Base-by-base conservation (phyloP, 1,140 invertebrate genomes). In the Goniozus legneri region DNA sequence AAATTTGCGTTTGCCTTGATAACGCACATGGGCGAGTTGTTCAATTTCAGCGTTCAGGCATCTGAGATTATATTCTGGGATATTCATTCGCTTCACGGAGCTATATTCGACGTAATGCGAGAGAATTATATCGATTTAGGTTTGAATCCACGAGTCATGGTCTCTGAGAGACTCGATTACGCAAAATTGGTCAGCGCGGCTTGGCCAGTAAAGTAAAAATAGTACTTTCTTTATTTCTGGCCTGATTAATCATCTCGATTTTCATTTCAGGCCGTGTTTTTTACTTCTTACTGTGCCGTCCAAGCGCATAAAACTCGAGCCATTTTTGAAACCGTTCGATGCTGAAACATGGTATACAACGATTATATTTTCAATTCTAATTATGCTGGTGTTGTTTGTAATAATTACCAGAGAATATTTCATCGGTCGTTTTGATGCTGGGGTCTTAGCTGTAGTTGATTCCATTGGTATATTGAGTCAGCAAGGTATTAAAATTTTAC, bases 1-100 rank as follows among this genome's bases (percentile, higher is more conserved):
- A 67, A 67, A 44, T 69, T 64, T 10, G 40, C 49, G 6, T 64
- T 57, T 24, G 43, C 61, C 1, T 50, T 69, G 36, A 48, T 65
- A 30, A 24, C 40, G 30, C 52, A 60, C 7, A 46, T 59, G 0
- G 47, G 44, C 3, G 63, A 67, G 15, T 39, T 65, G 1, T 67
- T 56, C 16, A 69, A 69, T 54, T 60, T 60, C 36, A 59, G 56
- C 8, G 40, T 59, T 12, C 51, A 58, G 1, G 55, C 55, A 1
- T 47, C 51, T 3, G 56, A 59, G 39, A 59, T 59, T 10, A 47
- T 58, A 35, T 59, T 58, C 7, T 59, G 56, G 56, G 56, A 59
- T 22, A 40, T 51, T 8, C 51, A 59, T 20, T 58, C 51, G 7
- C 43, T 59, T 3, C 56, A 59, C 12, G 56, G 56, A 8, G 39